phyloP scores from a whole-genome alignment of 2,797 vertebrate species.

The Salmo trutta region DNA sequence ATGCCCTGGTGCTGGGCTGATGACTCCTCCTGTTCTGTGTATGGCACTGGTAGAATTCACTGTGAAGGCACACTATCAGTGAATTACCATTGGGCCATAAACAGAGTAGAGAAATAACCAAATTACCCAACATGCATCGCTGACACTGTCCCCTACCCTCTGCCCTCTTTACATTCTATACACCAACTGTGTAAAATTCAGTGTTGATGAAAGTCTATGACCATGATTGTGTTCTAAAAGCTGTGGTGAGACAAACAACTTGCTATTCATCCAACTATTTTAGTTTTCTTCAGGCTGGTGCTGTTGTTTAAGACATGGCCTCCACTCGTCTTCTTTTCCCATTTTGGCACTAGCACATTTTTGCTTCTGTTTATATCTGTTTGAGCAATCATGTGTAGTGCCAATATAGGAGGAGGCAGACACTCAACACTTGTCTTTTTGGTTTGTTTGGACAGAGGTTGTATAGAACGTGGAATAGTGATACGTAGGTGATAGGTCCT shows the following conservation, averaged over 20 bases:
- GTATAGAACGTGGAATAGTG: neutral
- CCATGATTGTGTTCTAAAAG: neutral
- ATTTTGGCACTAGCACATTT: constrained; percentile 99
- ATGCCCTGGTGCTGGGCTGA: constrained; percentile 53
- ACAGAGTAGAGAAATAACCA: constrained; percentile 88
- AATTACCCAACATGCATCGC: constrained; percentile 44
- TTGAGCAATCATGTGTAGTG: constrained; percentile 99
- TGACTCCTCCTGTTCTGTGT: constrained; percentile 91
- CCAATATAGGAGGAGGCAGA: constrained; percentile 96
- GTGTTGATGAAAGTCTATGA: neutral
- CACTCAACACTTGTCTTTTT: neutral
- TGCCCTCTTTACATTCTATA: neutral
- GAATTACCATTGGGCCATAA: constrained; percentile 99
- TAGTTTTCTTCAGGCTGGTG: neutral
- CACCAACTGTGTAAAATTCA: neutral
- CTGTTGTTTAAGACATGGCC: constrained; percentile 14
- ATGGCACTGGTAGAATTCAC: constrained; percentile 99
- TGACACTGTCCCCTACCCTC: neutral
- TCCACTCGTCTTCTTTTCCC: constrained; percentile 82
- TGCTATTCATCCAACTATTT: neutral
- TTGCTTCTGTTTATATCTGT: constrained; percentile 92
- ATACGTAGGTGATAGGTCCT: neutral
- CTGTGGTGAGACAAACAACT: neutral
- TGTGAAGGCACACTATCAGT: constrained; percentile 98
- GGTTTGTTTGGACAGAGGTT: neutral